Evolutionary conservation across 2,797 vertebrate species (phyloP), one percentile per base, ranked within the genome.

Genomic region (Anabacerthia variegaticeps): DNA sequence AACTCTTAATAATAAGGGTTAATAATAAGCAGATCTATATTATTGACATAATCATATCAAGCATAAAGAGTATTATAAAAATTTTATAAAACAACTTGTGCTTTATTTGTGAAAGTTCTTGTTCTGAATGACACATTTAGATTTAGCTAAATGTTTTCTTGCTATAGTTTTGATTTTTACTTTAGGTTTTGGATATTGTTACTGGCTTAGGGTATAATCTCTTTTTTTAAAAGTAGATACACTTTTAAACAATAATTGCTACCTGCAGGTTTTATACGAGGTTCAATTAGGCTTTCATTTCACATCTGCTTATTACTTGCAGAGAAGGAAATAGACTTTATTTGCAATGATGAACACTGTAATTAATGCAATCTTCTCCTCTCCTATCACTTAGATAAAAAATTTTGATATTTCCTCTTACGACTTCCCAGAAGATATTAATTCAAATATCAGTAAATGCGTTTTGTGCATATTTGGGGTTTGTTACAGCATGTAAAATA

Each of bases 261-360:
- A 97, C 97, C 97, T 98, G 96, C 96, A 98, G 97, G 98, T 98
- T 98, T 99, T 98, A 97, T 98, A 98, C 97, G 92, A 98, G 96
- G 97, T 97, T 98, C 98, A 97, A 97, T 98, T 98, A 98, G 98
- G 97, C 97, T 98, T 98, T 98, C 98, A 96, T 97, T 98, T 97
- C 95, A 96, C 92, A 59, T 97, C 94, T 97, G 89, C 93, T 95
- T 94, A 71, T 92, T 96, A 88, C 78, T 95, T 95, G 84, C 85
- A 95, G 93, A 93, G 89, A 94, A 93, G 88, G 89, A 76, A 96
- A 92, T 73, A 85, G 89, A 65, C 76, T 92, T 92, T 77, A 85
- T 97, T 96, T 85, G 88, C 96, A 86, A 93, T 66, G 88, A 93
- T 80, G 84, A 90, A 81, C 54, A 88, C 94, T 94, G 78, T 95